phyloP scores from a whole-genome alignment of 2,113 vertebrate species.

The Ailurus styani region DNA sequence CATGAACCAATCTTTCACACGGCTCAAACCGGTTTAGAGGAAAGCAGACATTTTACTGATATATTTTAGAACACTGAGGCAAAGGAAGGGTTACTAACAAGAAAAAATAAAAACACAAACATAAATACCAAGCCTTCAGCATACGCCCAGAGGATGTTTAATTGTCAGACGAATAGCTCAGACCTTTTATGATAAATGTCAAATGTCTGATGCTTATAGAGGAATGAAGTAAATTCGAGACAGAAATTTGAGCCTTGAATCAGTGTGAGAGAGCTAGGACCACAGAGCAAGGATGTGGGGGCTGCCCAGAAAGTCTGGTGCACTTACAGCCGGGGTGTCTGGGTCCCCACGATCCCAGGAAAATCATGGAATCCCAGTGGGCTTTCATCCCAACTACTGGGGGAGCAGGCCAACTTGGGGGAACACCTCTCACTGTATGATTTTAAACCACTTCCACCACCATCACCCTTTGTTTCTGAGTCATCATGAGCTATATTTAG shows the following conservation, averaged over 20 bases:
- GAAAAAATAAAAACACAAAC: slow-evolving; percentile 67
- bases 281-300: background rate
- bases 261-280: background rate
- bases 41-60: background rate
- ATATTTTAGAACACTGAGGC: slow-evolving; percentile 39
- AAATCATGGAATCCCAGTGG: background rate
- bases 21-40: background rate
- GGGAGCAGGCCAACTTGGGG: background rate
- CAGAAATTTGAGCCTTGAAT: background rate
- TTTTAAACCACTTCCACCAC: background rate
- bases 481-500: background rate
- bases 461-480: background rate
- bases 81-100: slow-evolving; percentile 77
- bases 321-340: background rate
- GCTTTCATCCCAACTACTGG: background rate
- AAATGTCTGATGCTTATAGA: slow-evolving; percentile 70
- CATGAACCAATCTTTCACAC: background rate
- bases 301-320: background rate
- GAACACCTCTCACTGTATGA: background rate
- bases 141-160: slow-evolving; percentile 71
- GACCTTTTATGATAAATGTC: slow-evolving; percentile 83
- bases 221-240: slow-evolving; percentile 19
- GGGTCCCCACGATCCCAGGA: background rate
- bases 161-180: slow-evolving; percentile 81
- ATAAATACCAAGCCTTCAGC: slow-evolving; percentile 73